These are phyloP conservation scores for Oryctolagus cuniculus DNA, from an alignment of 2,113 vertebrate genomes.

Conservation along the genomic window mOryCun1.1 NC_091434.1:70941501-70942000, in stretches of 20 bases:
- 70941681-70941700: no score
- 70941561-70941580: no score
- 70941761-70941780: constrained; percentile 9
- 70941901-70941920: background rate
- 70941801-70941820: background rate
- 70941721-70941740: background rate
- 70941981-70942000: background rate
- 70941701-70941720: background rate
- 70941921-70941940: background rate
- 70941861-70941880: constrained; percentile 10
- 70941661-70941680: no score
- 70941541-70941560: no score
- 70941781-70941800: background rate
- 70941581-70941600: no score
- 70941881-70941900: background rate
- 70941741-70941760: background rate
- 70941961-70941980: background rate
- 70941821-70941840: constrained; percentile 5
- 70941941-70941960: background rate
- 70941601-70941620: no score
- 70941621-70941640: no score
- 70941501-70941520: constrained; percentile 11
- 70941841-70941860: constrained; percentile 34
- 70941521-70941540: constrained; percentile 33
- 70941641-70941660: no score